These are phyloP conservation scores for Ferdinandea cuprea DNA, from an alignment of 2,888 invertebrate genomes.

Conservation along the genomic window DNA sequence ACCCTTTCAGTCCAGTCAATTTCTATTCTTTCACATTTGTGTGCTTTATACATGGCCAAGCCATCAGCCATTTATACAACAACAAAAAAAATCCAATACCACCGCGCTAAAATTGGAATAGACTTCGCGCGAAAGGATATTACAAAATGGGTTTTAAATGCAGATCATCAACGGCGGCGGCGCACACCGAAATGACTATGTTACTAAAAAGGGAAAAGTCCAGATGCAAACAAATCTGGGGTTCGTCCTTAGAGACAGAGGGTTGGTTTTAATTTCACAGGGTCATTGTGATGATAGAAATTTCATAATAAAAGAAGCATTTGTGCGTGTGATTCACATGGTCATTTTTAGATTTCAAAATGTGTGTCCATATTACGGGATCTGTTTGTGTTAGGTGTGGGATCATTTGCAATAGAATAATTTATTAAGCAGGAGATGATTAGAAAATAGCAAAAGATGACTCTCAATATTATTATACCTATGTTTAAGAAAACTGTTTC, in stretches of 20 bases:
- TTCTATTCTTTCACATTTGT: conserved; percentile 34
- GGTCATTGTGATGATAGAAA: conserved; percentile 59
- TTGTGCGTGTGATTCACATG: conserved; percentile 49
- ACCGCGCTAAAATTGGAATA: conserved; percentile 36
- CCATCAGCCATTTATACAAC: conserved; percentile 29
- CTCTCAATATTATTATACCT: too few relatives aligned
- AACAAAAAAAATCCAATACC: conserved; percentile 38
- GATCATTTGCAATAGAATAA: background rate
- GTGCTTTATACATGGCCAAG: conserved; percentile 39
- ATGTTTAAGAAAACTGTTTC: too few relatives aligned
- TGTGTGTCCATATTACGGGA: background rate
- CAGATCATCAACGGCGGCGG: conserved; percentile 21
- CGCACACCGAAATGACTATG: conserved; percentile 27
- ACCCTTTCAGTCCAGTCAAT: conserved; percentile 56
- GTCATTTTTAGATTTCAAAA: conserved; percentile 49
- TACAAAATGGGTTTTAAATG: conserved; percentile 21
- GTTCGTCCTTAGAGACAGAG: conserved; percentile 32
- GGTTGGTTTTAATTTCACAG: conserved; percentile 60
- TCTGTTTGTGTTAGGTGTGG: background rate
- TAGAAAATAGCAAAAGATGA: too few relatives aligned
- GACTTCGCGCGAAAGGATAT: conserved; percentile 50
- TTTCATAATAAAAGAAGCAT: conserved; percentile 19
- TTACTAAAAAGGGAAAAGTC: conserved; percentile 39
- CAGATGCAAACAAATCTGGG: conserved; percentile 55
- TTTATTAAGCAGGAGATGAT: too few relatives aligned